Evolutionary conservation across 1,140 invertebrate genomes (phyloP).

Genomic region (Drosophila arizonae): DNA sequence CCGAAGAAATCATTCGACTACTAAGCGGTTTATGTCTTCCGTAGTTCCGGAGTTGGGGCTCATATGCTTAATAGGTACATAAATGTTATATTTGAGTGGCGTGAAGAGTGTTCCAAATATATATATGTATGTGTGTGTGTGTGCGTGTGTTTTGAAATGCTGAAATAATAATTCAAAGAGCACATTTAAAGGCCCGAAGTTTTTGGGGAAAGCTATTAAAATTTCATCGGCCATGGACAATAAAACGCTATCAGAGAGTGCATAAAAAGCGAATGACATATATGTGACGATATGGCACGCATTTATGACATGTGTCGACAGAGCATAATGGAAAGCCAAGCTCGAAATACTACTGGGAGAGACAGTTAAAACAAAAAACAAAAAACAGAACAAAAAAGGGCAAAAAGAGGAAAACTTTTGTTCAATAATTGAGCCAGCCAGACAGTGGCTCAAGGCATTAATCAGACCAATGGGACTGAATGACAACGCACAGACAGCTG

Average conservation of each 20-base stretch:
- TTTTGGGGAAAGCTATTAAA: constrained; percentile 37
- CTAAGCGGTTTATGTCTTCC: constrained; percentile 2
- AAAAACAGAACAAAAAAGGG: not conserved
- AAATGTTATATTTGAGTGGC: constrained; percentile 5
- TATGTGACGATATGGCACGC: constrained; percentile 62
- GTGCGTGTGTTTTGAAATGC: not conserved
- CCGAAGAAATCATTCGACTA: not conserved
- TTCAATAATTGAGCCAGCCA: constrained; percentile 19
- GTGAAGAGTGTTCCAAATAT: not conserved
- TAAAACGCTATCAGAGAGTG: constrained; percentile 56
- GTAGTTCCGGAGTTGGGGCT: not conserved
- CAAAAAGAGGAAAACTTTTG: not conserved
- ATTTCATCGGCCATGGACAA: constrained; percentile 45
- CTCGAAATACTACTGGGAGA: not conserved
- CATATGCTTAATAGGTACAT: not conserved
- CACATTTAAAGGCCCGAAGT: not conserved
- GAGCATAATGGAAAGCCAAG: constrained; percentile 10
- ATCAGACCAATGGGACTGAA: constrained; percentile 23
- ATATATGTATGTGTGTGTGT: too few relatives aligned
- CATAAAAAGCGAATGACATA: constrained; percentile 65
- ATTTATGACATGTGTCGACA: constrained; percentile 41
- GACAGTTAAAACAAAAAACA: constrained; percentile 4
- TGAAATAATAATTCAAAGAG: not conserved
- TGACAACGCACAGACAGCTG: constrained; percentile 17
- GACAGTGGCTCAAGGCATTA: constrained; percentile 29